Base-by-base conservation (phyloP, 1,140 invertebrate species). In the Lordiphosa clarofinis region DNA sequence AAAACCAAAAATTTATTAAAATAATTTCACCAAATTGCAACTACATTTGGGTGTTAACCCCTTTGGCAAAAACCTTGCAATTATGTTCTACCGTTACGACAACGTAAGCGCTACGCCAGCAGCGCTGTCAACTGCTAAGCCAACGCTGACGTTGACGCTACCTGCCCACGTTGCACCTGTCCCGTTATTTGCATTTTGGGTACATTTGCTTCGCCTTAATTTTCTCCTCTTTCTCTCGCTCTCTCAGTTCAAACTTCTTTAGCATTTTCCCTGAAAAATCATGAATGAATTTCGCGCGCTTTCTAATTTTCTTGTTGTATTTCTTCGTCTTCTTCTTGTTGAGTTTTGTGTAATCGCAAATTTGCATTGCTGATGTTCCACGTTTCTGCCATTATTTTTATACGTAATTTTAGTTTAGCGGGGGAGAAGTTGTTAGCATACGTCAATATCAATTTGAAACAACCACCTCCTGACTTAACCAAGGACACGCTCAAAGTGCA, bases 281-380 rank as follows among this genome's bases (percentile, higher is more conserved):
- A 82, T 79, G 66, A 79, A 79, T 79, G 71, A 65, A 56, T 21
- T 15, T 40, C 48, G 52, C 70, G 48, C 59, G 65, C 56, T 64
- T 74, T 75, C 50, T 37, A 49, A 33, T 53, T 36, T 31, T 37
- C 13, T 13, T 44, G 12, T 59, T 59, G 42, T 44, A 15, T 39
- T n/a, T 19, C 13, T 5, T 33, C 36, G 4, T 46, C 2, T 5
- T 33, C 31, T 7, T 46, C 0, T 36, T 21, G n/a, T 68, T 52
- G 19, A 35, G 4, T 37, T 40, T 68, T 47, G 43, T 70, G 60
- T 52, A 58, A 49, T 62, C 36, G 48, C 59, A 40, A 13, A 82
- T 81, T 81, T 61, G 68, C 72, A 43, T 82, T 81, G 76, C 56
- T 61, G 35, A 82, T 64, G 46, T 56, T 69, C 66, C 75, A 71